Evolutionary conservation across 2,888 invertebrate genomes (phyloP).

Genomic region (Actias luna): DNA sequence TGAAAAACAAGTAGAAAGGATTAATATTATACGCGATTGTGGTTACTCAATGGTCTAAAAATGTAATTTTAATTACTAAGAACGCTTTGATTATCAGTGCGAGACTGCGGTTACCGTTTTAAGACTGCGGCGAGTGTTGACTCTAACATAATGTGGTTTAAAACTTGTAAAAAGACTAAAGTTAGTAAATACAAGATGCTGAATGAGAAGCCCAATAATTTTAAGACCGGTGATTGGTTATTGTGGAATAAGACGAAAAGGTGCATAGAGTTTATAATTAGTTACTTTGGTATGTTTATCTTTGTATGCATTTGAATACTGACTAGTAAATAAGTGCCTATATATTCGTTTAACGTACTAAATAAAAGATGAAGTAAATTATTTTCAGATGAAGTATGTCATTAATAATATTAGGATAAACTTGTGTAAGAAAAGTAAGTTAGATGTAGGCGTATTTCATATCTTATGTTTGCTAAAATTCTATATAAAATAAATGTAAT

Average conservation of each 20-base stretch:
- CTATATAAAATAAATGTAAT: no score
- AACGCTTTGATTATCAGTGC: slow-evolving; percentile 18
- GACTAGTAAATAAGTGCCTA: not conserved
- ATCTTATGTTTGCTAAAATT: no score
- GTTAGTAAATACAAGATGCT: slow-evolving; percentile 40
- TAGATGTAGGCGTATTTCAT: no score
- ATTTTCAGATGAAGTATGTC: no score
- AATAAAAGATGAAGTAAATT: no score
- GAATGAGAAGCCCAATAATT: slow-evolving; percentile 33
- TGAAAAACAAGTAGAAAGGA: slow-evolving; percentile 4
- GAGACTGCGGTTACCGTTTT: slow-evolving; percentile 7
- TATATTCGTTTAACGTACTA: no score
- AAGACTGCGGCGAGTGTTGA: slow-evolving; percentile 12
- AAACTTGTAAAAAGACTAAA: slow-evolving; percentile 43
- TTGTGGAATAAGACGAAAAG: slow-evolving; percentile 42
- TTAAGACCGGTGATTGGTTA: slow-evolving; percentile 33
- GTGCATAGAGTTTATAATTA: slow-evolving; percentile 41
- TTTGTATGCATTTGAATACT: not conserved
- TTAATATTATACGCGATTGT: not conserved
- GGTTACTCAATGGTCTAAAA: slow-evolving; percentile 20
- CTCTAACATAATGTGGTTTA: slow-evolving; percentile 48
- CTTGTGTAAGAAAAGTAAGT: no score
- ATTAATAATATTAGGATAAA: no score
- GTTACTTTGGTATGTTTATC: slow-evolving; percentile 62
- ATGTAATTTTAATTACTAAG: slow-evolving; percentile 29